phyloP scores from a whole-genome alignment of 2,888 invertebrate species.

The Empis livida region DNA sequence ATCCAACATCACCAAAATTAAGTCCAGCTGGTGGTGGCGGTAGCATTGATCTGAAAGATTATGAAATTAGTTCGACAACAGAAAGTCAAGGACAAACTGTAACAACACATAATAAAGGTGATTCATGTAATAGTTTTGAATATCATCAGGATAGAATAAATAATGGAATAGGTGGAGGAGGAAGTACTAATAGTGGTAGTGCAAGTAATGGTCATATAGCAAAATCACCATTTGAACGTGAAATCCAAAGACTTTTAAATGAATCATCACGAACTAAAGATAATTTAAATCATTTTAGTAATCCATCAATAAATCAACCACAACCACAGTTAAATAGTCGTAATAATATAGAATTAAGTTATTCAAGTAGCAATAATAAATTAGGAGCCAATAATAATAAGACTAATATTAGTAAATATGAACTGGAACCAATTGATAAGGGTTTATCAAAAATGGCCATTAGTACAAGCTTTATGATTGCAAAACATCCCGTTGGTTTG shows the following conservation, averaged over 20 bases:
- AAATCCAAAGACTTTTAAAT: slow-evolving; percentile 64
- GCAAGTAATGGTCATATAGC: slow-evolving; percentile 24
- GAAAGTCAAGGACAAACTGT: slow-evolving; percentile 42
- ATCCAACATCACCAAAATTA: slow-evolving; percentile 29
- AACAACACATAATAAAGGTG: slow-evolving; percentile 46
- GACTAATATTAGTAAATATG: slow-evolving; percentile 27
- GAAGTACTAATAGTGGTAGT: slow-evolving; percentile 8
- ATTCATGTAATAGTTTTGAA: slow-evolving; percentile 52
- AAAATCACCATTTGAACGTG: slow-evolving; percentile 62
- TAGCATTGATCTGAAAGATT: slow-evolving; percentile 32
- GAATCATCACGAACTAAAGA: slow-evolving; percentile 37
- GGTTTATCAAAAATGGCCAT: slow-evolving; percentile 26
- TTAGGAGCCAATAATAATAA: slow-evolving; percentile 30
- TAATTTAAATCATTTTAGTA: slow-evolving; percentile 15
- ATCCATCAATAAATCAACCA: slow-evolving; percentile 13
- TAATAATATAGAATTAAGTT: slow-evolving; percentile 28
- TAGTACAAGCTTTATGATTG: slow-evolving; percentile 33
- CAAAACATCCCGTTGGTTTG: slow-evolving; percentile 56
- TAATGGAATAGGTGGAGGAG: slow-evolving; percentile 19
- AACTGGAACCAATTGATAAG: slow-evolving; percentile 21
- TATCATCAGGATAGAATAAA: slow-evolving; percentile 38
- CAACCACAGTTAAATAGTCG: slow-evolving; percentile 21
- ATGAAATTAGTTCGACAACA: slow-evolving; percentile 35
- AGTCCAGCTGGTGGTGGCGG: slow-evolving; percentile 20
- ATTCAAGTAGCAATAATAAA: slow-evolving; percentile 30